Conservation (phyloP, 2,797 vertebrate species). For the Loriculus beryllinus region DNA sequence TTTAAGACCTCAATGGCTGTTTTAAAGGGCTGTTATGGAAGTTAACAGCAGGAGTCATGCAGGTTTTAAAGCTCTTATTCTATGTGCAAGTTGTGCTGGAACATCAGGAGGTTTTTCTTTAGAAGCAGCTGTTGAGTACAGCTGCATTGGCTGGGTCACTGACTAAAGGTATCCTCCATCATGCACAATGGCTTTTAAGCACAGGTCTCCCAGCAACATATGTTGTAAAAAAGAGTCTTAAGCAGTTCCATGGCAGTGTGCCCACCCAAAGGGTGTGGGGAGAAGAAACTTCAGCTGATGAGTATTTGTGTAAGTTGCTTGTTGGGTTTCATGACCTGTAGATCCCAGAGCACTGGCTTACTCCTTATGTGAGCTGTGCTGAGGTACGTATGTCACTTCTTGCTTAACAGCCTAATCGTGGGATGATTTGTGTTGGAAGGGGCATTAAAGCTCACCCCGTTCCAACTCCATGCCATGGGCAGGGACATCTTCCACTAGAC, state of each 20-base stretch:
- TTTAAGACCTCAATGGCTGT: background rate
- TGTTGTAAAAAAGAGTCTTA: background rate
- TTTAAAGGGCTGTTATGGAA: background rate
- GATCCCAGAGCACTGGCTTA: background rate
- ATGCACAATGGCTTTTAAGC: rapidly evolving
- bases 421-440: background rate
- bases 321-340: background rate
- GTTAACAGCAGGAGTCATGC: background rate
- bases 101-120: background rate
- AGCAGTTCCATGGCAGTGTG: background rate
- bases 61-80: background rate
- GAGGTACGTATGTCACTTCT: rapidly evolving
- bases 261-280: background rate
- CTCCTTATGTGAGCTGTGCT: background rate
- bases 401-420: background rate
- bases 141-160: background rate
- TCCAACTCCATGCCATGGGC: background rate
- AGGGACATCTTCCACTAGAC: background rate
- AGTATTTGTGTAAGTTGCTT: background rate
- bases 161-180: background rate
- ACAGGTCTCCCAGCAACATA: background rate
- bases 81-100: rapidly evolving
- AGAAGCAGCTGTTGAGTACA: background rate
- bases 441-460: background rate
- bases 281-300: background rate